Percentiles rank a stretch among this genome's conserved stretches.
Conservation (phyloP, 1,140 invertebrate genomes). For the Brachionus koreanus region DNA sequence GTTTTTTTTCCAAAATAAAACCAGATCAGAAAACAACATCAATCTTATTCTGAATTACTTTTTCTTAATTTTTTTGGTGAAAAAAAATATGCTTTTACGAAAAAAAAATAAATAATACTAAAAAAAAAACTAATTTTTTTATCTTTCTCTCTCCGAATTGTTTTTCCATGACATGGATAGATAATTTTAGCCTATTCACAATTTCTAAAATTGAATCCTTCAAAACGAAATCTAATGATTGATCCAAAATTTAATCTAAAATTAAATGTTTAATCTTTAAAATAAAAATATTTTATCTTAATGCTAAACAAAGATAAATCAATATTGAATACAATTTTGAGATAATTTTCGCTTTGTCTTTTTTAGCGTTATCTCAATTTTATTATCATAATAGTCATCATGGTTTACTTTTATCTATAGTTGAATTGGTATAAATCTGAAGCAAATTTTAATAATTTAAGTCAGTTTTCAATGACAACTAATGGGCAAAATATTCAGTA, state of each 20-base stretch:
- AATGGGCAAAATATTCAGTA: neutral
- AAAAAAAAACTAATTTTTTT: neutral
- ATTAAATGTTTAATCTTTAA: neutral
- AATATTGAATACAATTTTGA: neutral
- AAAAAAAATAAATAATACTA: conserved; percentile 17
- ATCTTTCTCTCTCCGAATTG: neutral
- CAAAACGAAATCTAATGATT: neutral
- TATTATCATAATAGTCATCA: neutral
- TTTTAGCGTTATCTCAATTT: neutral
- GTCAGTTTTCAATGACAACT: neutral
- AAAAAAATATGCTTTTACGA: conserved; percentile 11
- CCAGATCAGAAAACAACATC: neutral
- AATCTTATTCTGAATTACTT: neutral
- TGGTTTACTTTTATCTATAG: neutral
- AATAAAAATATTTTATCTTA: conserved; percentile 1
- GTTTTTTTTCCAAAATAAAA: neutral
- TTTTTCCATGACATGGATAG: neutral
- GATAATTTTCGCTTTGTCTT: neutral
- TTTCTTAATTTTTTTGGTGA: neutral
- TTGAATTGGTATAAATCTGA: neutral
- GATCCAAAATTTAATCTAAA: neutral
- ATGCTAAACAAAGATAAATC: neutral
- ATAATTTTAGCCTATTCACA: neutral
- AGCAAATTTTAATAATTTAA: neutral
- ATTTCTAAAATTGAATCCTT: neutral